phyloP scores from a whole-genome alignment of 2,113 vertebrate species.

The Machaerirhynchus nigripectus region DNA sequence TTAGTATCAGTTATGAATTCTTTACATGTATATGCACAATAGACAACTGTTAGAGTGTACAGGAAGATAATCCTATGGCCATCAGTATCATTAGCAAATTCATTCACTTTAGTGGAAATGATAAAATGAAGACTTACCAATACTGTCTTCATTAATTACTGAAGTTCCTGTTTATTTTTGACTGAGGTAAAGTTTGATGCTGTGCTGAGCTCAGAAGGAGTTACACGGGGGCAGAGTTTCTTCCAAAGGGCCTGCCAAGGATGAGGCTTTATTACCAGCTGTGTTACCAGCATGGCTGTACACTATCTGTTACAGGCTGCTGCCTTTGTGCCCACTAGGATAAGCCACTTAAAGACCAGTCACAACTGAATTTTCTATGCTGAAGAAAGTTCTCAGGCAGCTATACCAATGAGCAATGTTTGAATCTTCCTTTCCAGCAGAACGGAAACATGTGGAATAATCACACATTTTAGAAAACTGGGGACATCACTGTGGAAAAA shows the following conservation, averaged over 20 bases:
- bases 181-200: not conserved
- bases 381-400: not conserved
- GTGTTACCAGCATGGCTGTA: not conserved
- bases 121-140: not conserved
- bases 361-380: not conserved
- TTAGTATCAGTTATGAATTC: not conserved
- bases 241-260: not conserved
- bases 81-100: not conserved
- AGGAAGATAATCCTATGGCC: not conserved
- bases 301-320: not conserved
- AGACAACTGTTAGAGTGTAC: not conserved
- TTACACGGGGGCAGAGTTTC: not conserved
- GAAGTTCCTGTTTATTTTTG: not conserved
- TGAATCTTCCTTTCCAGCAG: not conserved
- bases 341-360: not conserved
- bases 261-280: not conserved
- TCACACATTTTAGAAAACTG: not conserved
- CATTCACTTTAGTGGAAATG: not conserved
- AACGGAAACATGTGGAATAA: not conserved
- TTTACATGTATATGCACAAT: not conserved
- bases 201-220: not conserved
- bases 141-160: not conserved
- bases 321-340: not conserved
- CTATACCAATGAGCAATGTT: not conserved
- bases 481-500: not conserved